Percentiles rank a stretch among this genome's conserved stretches.
phyloP scores from a whole-genome alignment of 2,113 vertebrate species.

The Ameiurus melas region DNA sequence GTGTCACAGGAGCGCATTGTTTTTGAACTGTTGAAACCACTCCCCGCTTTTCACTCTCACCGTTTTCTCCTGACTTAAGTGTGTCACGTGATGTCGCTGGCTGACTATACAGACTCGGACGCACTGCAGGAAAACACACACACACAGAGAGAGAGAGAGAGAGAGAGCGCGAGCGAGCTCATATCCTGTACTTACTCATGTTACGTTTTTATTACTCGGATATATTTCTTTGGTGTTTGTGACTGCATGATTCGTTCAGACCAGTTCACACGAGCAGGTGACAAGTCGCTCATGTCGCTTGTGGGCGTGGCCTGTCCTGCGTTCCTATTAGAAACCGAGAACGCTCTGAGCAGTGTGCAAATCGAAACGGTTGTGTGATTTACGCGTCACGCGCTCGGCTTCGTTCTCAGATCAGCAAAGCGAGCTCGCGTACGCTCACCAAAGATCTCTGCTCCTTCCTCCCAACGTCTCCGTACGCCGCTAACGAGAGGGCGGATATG shows the following conservation, averaged over 20 bases:
- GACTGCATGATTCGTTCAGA: conserved; percentile 12
- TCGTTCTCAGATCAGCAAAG: background rate
- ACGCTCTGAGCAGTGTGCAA: too few species aligned
- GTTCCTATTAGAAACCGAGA: background rate
- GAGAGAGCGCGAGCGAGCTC: too few species aligned
- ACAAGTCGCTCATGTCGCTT: background rate
- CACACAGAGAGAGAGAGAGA: background rate
- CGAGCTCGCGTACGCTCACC: background rate
- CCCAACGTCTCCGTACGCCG: background rate
- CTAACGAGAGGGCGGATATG: background rate
- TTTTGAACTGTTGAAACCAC: conserved; percentile 12
- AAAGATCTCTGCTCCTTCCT: background rate
- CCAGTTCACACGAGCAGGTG: background rate
- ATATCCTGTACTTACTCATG: background rate
- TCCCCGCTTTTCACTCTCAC: background rate
- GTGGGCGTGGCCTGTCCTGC: conserved; percentile 4
- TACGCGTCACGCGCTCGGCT: background rate
- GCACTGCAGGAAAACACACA: conserved; percentile 31
- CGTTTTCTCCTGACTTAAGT: conserved; percentile 5
- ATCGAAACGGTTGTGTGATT: background rate
- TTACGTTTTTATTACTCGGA: conserved; percentile 1
- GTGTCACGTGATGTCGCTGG: conserved; percentile 42
- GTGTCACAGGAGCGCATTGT: conserved; percentile 17
- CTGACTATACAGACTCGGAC: conserved; percentile 42
- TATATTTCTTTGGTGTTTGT: background rate